These are phyloP conservation scores for Eupithecia subumbrata DNA, from an alignment of 2,888 invertebrate species.

Conservation along the genomic window DNA sequence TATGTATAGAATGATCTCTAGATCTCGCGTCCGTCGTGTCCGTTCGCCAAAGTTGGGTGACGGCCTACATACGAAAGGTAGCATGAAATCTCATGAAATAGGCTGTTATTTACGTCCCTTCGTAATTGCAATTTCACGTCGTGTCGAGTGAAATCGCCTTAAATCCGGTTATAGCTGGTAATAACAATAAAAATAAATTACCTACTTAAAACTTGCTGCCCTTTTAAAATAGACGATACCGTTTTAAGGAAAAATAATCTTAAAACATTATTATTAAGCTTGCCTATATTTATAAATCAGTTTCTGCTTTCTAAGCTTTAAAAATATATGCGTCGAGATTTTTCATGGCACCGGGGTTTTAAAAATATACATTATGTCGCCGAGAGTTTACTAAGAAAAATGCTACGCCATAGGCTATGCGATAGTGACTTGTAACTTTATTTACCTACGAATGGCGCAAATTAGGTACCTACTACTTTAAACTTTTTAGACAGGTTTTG, in stretches of 20 bases:
- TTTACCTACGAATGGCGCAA: background rate
- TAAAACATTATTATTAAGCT: constrained; percentile 17
- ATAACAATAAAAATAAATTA: constrained; percentile 62
- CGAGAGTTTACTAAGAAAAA: background rate
- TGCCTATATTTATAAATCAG: constrained; percentile 16
- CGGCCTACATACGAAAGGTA: constrained; percentile 45
- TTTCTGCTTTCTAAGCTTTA: background rate
- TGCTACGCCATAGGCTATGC: background rate
- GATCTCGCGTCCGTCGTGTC: background rate
- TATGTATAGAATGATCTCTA: background rate
- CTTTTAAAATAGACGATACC: constrained; percentile 38
- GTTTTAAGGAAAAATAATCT: constrained; percentile 27
- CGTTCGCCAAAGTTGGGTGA: background rate
- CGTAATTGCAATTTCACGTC: constrained; percentile 57
- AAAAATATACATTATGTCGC: background rate
- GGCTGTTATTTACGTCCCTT: constrained; percentile 46
- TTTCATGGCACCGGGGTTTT: background rate
- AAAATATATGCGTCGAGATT: background rate
- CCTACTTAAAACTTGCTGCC: constrained; percentile 48
- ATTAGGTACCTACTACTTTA: background rate
- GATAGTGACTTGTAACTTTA: background rate
- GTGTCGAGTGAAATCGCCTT: constrained; percentile 52
- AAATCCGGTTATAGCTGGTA: constrained; percentile 58
- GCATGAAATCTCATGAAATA: constrained; percentile 52
- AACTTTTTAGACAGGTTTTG: background rate